phyloP scores from a whole-genome alignment of 2,888 invertebrate species.

The Drosophila mulleri region DNA sequence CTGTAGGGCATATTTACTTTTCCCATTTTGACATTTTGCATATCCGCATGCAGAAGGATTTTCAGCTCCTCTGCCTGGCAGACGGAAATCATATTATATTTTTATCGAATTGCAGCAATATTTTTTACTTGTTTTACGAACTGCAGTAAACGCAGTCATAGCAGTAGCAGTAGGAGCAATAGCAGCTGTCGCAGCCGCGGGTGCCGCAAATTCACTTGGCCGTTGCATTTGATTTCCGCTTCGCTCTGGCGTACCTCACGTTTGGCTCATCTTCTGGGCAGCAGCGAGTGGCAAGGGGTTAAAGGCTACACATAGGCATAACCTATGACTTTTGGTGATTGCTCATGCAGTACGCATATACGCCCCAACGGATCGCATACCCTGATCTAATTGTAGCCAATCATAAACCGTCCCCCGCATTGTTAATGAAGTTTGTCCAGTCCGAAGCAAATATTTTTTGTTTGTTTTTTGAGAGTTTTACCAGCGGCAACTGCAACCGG shows the following conservation, averaged over 20 bases:
- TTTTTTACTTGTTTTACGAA: neutral
- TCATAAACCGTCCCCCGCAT: neutral
- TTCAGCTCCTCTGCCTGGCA: neutral
- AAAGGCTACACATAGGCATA: neutral
- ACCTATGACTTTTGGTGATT: neutral
- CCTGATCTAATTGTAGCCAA: conserved; percentile 2
- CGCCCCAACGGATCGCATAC: neutral
- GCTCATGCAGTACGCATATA: neutral
- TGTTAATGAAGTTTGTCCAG: neutral
- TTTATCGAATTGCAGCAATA: too few relatives aligned
- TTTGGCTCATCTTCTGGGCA: neutral
- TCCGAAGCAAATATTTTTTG: neutral
- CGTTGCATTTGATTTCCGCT: neutral
- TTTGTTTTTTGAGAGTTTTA: neutral
- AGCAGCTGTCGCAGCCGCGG: neutral
- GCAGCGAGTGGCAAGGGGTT: neutral
- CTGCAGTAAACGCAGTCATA: neutral
- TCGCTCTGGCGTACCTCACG: neutral
- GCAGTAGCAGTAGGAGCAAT: neutral
- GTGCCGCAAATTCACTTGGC: neutral
- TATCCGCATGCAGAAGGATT: neutral
- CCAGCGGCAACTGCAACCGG: neutral
- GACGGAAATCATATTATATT: neutral
- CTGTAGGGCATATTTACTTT: too few relatives aligned
- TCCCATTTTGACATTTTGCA: neutral